These are phyloP conservation scores for Mergus octosetaceus DNA, from an alignment of 2,797 vertebrate genomes.

Conservation along the genomic window DNA sequence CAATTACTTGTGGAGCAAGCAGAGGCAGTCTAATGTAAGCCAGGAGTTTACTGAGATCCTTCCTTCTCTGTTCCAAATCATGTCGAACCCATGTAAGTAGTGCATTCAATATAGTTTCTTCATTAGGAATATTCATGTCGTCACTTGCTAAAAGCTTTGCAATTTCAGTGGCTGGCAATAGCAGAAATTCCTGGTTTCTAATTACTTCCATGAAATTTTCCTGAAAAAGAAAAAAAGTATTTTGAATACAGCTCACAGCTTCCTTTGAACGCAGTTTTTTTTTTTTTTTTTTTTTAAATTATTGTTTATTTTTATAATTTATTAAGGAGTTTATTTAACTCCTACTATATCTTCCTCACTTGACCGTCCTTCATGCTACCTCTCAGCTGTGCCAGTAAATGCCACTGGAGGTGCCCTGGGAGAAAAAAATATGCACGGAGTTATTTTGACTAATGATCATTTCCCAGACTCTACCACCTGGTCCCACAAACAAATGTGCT, in stretches of 20 bases:
- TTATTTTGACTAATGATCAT: not conserved
- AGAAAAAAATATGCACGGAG: not conserved
- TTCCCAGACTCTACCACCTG: not conserved
- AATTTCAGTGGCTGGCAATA: slow-evolving; percentile 91
- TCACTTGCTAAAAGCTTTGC: slow-evolving; percentile 94
- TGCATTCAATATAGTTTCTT: slow-evolving; percentile 93
- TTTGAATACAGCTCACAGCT: not conserved
- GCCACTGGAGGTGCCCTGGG: not conserved
- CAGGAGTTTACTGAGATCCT: slow-evolving; percentile 88
- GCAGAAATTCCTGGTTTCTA: slow-evolving; percentile 93
- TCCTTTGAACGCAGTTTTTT: not conserved
- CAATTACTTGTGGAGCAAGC: slow-evolving; percentile 91
- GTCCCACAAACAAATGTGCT: not conserved
- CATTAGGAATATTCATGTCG: slow-evolving; percentile 95
- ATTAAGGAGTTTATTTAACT: not conserved
- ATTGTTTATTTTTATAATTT: not conserved
- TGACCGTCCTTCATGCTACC: not conserved
- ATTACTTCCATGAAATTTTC: slow-evolving; percentile 98
- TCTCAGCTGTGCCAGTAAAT: not conserved
- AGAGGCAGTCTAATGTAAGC: slow-evolving; percentile 92
- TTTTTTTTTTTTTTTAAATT: not conserved
- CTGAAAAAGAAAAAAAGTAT: slow-evolving; percentile 73
- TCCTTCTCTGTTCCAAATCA: slow-evolving; percentile 83
- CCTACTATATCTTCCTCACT: not conserved
- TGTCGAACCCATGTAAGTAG: slow-evolving; percentile 94